phyloP scores from a whole-genome alignment of 2,888 invertebrate genomes.

The Keiferia lycopersicella region DNA sequence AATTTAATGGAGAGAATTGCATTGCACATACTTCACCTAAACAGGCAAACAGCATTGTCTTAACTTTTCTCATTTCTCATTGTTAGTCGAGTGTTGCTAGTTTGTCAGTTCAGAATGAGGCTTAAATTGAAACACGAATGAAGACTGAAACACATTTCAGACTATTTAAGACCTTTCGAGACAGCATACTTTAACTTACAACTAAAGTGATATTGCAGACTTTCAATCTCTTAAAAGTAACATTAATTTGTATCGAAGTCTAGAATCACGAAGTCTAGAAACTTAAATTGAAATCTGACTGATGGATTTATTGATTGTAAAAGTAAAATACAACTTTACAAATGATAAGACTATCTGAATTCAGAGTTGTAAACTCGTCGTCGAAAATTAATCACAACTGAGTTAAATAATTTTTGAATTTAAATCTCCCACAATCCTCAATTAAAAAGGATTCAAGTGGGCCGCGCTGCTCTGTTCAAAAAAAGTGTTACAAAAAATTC shows the following conservation, averaged over 20 bases:
- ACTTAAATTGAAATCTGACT: conserved; percentile 12
- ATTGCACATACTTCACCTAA: neutral
- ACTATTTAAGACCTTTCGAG: too few relatives aligned
- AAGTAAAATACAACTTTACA: neutral
- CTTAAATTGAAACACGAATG: neutral
- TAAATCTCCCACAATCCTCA: conserved; percentile 7
- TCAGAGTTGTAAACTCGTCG: neutral
- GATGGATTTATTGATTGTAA: conserved; percentile 8
- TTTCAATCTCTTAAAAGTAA: neutral
- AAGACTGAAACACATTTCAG: neutral
- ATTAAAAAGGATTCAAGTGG: conserved; percentile 17
- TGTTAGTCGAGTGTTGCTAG: neutral
- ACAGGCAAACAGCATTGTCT: neutral
- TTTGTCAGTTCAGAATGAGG: neutral
- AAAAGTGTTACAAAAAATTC: conserved; percentile 12
- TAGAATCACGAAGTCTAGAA: conserved; percentile 8
- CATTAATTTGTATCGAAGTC: neutral
- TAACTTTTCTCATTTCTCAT: conserved; percentile 6
- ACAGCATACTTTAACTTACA: too few relatives aligned
- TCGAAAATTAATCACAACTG: conserved; percentile 13
- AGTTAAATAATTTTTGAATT: conserved; percentile 11
- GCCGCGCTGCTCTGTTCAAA: neutral
- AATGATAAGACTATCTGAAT: neutral
- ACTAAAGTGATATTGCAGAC: too few relatives aligned
- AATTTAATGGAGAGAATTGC: neutral